Conservation (phyloP, 2,797 vertebrate genomes). For the Xenopus petersii region DNA sequence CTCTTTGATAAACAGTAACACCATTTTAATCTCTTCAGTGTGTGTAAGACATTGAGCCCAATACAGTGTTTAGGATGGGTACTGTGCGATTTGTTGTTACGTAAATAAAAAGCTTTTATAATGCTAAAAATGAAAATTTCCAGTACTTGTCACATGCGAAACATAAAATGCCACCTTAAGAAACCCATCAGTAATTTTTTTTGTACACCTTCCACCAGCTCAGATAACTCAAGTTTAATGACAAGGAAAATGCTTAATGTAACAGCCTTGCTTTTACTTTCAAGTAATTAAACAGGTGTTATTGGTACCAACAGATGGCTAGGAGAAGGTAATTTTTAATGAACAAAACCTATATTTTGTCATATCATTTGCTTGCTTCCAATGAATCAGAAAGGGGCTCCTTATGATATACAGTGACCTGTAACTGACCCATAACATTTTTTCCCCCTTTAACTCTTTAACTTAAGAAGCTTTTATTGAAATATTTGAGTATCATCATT, state of each 20-base stretch:
- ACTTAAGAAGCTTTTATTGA: no score
- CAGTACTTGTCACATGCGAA: conserved; percentile 19
- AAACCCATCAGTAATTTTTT: conserved; percentile 44
- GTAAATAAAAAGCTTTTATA: no score
- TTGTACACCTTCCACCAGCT: conserved; percentile 34
- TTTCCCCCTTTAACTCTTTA: not conserved
- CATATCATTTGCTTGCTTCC: conserved; percentile 25
- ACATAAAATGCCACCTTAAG: conserved; percentile 22
- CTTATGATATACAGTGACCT: conserved; percentile 19
- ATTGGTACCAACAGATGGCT: conserved; percentile 43
- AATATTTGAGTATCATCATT: no score
- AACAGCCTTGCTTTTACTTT: conserved; percentile 43
- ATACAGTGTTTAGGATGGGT: no score
- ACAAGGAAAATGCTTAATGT: conserved; percentile 45
- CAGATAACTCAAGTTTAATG: conserved; percentile 47
- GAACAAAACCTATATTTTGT: conserved; percentile 28
- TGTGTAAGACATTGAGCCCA: no score
- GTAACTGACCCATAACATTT: conserved; percentile 5
- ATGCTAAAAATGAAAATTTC: conserved; percentile 5
- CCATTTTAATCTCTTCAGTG: no score
- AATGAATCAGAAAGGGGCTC: conserved; percentile 23
- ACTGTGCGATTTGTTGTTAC: no score
- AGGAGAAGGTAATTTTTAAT: conserved; percentile 34
- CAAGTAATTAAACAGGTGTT: conserved; percentile 50
- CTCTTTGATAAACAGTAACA: no score